phyloP scores from a whole-genome alignment of 2,797 vertebrate species.

The Urocyon cinereoargenteus region DNA sequence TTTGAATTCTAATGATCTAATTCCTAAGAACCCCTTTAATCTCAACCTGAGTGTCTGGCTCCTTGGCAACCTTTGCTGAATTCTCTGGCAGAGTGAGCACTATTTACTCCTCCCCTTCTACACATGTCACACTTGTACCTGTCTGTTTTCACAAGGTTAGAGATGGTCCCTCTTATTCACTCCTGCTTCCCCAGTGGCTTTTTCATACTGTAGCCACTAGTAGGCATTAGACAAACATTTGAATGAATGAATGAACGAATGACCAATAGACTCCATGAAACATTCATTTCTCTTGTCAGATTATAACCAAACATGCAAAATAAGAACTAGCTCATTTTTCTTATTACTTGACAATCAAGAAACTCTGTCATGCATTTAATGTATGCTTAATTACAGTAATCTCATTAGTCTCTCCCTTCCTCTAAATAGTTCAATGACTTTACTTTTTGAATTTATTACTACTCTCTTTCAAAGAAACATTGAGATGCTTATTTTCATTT shows the following conservation, averaged over 20 bases:
- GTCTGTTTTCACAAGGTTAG: not conserved
- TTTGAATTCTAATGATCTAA: not conserved
- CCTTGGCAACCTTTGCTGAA: not conserved
- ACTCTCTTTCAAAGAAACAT: conserved; percentile 3
- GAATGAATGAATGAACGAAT: not conserved
- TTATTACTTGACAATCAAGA: conserved; percentile 44
- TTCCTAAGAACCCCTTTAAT: not conserved
- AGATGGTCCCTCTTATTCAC: not conserved
- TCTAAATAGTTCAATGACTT: conserved; percentile 45
- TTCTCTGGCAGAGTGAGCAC: not conserved
- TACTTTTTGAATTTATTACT: conserved; percentile 6
- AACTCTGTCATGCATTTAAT: not conserved
- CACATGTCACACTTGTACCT: rapidly evolving
- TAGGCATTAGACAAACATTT: not conserved
- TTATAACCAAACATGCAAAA: not conserved
- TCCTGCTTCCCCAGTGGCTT: not conserved
- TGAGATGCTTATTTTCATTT: not conserved
- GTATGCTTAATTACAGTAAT: not conserved
- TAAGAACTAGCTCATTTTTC: not conserved
- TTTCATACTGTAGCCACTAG: not conserved
- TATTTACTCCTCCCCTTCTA: not conserved
- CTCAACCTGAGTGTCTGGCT: not conserved
- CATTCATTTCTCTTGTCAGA: conserved; percentile 36
- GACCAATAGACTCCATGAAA: not conserved
- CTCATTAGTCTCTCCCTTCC: not conserved